These are phyloP conservation scores for Trachemys scripta DNA, from an alignment of 2,113 vertebrate species.

Conservation along the genomic window DNA sequence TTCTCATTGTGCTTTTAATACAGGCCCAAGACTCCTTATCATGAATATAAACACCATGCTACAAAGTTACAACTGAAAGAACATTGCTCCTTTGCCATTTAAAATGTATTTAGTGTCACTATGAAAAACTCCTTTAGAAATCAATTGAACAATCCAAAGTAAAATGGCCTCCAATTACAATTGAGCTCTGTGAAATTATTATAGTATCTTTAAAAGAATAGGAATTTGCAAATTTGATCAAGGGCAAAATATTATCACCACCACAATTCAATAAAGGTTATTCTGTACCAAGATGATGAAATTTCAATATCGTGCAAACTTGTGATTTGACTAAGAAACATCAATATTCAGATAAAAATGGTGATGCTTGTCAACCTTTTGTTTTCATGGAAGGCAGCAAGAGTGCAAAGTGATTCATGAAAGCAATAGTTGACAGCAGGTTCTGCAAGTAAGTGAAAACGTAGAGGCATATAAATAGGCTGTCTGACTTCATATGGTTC, in stretches of 20 bases:
- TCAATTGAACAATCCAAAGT: not conserved
- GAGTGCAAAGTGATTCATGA: not conserved
- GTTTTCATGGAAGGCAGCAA: not conserved
- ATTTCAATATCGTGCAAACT: rapidly evolving
- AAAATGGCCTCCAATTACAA: not conserved
- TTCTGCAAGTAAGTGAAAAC: not conserved
- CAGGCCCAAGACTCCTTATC: not conserved
- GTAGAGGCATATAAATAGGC: not conserved
- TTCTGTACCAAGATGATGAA: rapidly evolving
- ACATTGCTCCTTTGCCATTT: not conserved
- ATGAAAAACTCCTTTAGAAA: not conserved
- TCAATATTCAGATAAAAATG: not conserved
- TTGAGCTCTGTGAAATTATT: not conserved
- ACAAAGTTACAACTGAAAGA: not conserved
- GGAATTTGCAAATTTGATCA: not conserved
- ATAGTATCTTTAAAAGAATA: not conserved
- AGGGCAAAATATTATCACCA: not conserved
- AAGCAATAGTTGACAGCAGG: not conserved
- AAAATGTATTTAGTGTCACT: not conserved
- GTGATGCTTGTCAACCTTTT: not conserved
- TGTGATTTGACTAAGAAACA: not conserved
- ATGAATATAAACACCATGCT: not conserved
- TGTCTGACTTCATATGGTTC: not conserved
- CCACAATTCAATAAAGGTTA: not conserved
- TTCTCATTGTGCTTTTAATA: not conserved